A percentile compares a stretch with the other conserved stretches of the same genome.
Evolutionary conservation across 1,140 invertebrate genomes (phyloP).

Genomic region (Ditylenchus dipsaci): DNA sequence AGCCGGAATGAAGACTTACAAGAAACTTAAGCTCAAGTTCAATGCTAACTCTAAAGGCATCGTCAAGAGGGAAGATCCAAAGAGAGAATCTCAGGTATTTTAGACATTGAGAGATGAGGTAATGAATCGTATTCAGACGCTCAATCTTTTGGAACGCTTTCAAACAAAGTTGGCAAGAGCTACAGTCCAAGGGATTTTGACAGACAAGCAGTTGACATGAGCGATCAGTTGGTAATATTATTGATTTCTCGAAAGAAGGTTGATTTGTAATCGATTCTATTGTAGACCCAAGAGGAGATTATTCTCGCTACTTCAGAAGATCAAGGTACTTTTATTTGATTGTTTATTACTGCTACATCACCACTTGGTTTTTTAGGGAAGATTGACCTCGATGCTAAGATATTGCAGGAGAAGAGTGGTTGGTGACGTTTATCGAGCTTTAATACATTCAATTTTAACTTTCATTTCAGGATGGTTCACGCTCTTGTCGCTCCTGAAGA

Average conservation of each 20-base stretch:
- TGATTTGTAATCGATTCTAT: neutral
- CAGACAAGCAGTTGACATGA: slow-evolving; percentile 58
- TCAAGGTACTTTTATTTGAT: slow-evolving; percentile 20
- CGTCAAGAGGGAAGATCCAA: slow-evolving; percentile 61
- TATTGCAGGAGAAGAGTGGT: slow-evolving; percentile 58
- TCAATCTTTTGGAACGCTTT: slow-evolving; percentile 76
- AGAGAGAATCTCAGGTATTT: slow-evolving; percentile 59
- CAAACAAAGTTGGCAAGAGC: slow-evolving; percentile 63
- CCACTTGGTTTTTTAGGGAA: neutral
- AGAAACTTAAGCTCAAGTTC: slow-evolving; percentile 74
- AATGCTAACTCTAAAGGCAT: slow-evolving; percentile 59
- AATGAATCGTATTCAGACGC: slow-evolving; percentile 61
- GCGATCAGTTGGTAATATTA: slow-evolving; percentile 9
- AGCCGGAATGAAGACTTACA: slow-evolving; percentile 70
- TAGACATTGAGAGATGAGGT: neutral
- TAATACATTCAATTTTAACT: slow-evolving; percentile 13
- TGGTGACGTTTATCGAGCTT: slow-evolving; percentile 23
- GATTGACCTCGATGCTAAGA: slow-evolving; percentile 46
- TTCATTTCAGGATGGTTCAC: slow-evolving; percentile 71
- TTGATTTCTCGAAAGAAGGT: too few species aligned
- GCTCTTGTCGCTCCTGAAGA: slow-evolving; percentile 70
- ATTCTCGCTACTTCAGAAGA: slow-evolving; percentile 35
- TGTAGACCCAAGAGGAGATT: slow-evolving; percentile 25
- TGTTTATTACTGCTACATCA: neutral
- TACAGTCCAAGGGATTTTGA: slow-evolving; percentile 52